Evolutionary conservation across 2,888 invertebrate genomes (phyloP).

Genomic region (Mechanitis messenoides): DNA sequence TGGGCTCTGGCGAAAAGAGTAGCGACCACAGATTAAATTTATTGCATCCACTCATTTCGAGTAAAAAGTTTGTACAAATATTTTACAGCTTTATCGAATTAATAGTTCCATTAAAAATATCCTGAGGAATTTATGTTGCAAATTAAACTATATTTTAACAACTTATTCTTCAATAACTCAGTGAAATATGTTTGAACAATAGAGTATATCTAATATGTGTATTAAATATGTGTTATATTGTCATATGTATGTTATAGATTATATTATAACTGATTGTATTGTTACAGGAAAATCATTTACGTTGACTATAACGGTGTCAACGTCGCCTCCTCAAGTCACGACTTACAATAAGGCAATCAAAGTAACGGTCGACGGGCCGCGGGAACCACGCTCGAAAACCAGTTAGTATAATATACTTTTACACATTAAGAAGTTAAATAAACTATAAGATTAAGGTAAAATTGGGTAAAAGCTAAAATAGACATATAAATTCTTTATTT

Average conservation of each 20-base stretch:
- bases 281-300: conserved; percentile 97
- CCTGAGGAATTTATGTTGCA: background rate
- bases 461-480: no score
- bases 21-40: conserved; percentile 66
- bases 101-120: conserved; percentile 22
- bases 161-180: no score
- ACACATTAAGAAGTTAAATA: no score
- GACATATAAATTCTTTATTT: no score
- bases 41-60: conserved; percentile 50
- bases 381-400: conserved; percentile 96
- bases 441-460: no score
- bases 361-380: conserved; percentile 97
- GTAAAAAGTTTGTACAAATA: conserved; percentile 51
- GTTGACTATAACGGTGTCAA: conserved; percentile 95
- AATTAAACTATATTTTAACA: no score
- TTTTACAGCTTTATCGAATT: conserved; percentile 27
- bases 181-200: no score
- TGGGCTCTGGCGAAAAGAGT: conserved; percentile 54
- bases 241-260: no score
- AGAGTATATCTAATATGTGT: no score
- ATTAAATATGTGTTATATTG: no score
- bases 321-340: conserved; percentile 96
- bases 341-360: conserved; percentile 98
- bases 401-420: conserved; percentile 62
- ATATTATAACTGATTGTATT: conserved; percentile 30